Evolutionary conservation across 2,113 vertebrate species (phyloP).

Genomic region (Lophochroa leadbeateri): DNA sequence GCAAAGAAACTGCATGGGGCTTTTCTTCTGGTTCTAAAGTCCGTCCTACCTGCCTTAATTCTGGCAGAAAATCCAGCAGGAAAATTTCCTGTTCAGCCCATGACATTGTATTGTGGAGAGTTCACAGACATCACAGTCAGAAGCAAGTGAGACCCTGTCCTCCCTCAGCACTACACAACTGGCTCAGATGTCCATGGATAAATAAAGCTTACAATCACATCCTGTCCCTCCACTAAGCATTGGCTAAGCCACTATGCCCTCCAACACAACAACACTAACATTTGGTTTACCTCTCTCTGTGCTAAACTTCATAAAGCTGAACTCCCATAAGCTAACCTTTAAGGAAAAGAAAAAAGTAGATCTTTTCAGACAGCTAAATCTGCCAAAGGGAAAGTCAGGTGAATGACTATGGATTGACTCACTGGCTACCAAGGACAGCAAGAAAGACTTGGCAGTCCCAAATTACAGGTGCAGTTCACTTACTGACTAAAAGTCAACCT

Average conservation of each 20-base stretch:
- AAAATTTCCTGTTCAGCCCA: background rate
- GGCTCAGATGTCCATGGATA: background rate
- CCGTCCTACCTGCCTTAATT: background rate
- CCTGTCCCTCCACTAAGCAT: background rate
- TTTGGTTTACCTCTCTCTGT: background rate
- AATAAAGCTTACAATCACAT: background rate
- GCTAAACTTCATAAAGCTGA: background rate
- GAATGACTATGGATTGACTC: background rate
- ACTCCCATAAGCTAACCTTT: background rate
- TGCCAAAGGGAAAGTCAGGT: background rate
- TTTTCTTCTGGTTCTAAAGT: background rate
- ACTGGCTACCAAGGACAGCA: fast-evolving
- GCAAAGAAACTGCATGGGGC: background rate
- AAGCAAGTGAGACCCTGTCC: background rate
- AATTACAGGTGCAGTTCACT: background rate
- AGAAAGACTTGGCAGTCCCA: background rate
- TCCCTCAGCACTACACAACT: background rate
- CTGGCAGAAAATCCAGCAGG: background rate
- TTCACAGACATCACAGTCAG: background rate
- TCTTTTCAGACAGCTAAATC: background rate
- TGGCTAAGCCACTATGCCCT: background rate
- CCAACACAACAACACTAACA: background rate
- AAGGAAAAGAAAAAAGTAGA: background rate
- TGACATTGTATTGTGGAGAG: background rate
- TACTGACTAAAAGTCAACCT: background rate